Evolutionary conservation across 2,797 vertebrate genomes (phyloP).

Genomic region (Ispidina lecontei): DNA sequence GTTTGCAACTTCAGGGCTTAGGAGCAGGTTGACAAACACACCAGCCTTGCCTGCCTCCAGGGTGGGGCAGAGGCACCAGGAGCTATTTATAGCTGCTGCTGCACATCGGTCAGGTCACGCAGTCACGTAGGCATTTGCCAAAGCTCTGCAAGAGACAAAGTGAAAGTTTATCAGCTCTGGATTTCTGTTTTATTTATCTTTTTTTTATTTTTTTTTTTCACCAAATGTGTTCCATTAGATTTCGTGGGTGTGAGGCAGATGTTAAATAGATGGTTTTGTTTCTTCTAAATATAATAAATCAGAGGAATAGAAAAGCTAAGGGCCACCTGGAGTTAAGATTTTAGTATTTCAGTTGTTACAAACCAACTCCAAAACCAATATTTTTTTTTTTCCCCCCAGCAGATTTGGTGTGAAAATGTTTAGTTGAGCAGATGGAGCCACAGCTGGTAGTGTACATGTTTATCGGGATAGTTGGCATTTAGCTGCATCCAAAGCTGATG

Average conservation of each 20-base stretch:
- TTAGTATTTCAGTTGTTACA: slow-evolving; percentile 86
- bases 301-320: slow-evolving; percentile 68
- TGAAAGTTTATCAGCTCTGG: not conserved
- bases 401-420: slow-evolving; percentile 84
- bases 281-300: slow-evolving; percentile 39
- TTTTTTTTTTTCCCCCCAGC: slow-evolving; percentile 42
- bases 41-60: not conserved
- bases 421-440: slow-evolving; percentile 86
- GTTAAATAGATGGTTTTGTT: slow-evolving; percentile 46
- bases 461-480: slow-evolving; percentile 82
- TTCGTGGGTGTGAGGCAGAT: not conserved
- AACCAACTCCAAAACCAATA: slow-evolving; percentile 77
- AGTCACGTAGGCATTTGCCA: not conserved
- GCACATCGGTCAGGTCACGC: fast-evolving
- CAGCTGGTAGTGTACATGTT: slow-evolving; percentile 86
- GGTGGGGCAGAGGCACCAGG: not conserved
- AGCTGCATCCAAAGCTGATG: slow-evolving; percentile 78
- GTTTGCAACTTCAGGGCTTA: not conserved
- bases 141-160: not conserved
- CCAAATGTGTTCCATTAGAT: not conserved
- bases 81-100: not conserved
- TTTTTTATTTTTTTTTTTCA: not conserved
- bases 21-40: not conserved
- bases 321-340: slow-evolving; percentile 84
- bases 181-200: not conserved